These are phyloP conservation scores for Etia nguti DNA, from an alignment of 2,113 vertebrate genomes.

Conservation along the genomic window DNA sequence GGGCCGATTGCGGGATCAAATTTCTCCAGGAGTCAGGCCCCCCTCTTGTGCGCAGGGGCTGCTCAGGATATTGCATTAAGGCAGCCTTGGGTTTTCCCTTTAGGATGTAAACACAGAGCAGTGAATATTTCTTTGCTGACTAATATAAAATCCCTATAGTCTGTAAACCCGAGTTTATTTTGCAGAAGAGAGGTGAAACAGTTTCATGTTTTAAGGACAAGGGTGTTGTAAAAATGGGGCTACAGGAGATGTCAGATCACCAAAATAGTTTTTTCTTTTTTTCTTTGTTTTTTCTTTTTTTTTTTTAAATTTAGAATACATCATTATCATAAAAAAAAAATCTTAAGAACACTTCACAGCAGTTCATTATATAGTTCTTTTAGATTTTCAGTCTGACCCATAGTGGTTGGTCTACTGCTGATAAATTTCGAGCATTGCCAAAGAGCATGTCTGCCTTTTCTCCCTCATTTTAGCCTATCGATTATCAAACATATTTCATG, in stretches of 20 bases:
- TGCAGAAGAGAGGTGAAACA: not conserved
- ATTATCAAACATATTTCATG: not conserved
- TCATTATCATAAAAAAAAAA: not conserved
- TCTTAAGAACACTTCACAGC: not conserved
- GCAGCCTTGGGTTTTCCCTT: constrained; percentile 21
- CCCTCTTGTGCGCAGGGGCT: constrained; percentile 34
- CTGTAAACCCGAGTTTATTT: not conserved
- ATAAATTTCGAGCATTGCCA: not conserved
- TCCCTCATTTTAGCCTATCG: not conserved
- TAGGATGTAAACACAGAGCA: constrained; percentile 38
- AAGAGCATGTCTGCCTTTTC: not conserved
- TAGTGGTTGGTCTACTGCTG: not conserved
- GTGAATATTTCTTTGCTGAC: not conserved
- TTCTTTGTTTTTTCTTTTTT: no score
- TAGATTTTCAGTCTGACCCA: not conserved
- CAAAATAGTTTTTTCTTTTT: not conserved
- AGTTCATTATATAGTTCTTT: not conserved
- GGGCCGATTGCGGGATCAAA: constrained; percentile 66
- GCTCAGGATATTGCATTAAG: constrained; percentile 67
- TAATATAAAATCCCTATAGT: not conserved
- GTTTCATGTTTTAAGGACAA: not conserved
- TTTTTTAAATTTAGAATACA: not conserved
- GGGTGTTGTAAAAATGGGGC: not conserved
- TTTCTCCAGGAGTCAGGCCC: constrained; percentile 65
- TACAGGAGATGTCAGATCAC: not conserved